Percentiles rank a stretch among this genome's conserved stretches.
Conservation (phyloP, 2,113 vertebrate genomes). For the Haemorhous mexicanus region DNA sequence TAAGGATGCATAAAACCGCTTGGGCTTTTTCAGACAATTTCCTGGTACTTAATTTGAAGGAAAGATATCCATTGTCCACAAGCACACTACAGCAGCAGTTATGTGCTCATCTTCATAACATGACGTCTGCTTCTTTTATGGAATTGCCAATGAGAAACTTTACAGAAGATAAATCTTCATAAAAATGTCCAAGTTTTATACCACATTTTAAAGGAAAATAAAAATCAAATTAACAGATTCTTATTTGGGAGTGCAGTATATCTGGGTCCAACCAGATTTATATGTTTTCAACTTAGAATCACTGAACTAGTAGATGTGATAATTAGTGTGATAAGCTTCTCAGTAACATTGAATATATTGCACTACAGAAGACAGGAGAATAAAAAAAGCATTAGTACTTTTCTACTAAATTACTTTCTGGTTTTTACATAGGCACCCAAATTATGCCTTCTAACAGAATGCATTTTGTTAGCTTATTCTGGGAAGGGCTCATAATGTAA, state of each 20-base stretch:
- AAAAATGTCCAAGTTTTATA: conserved; percentile 5
- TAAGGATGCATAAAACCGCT: background rate
- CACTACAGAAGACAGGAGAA: conserved; percentile 35
- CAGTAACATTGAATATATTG: conserved; percentile 55
- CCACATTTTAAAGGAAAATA: conserved; percentile 19
- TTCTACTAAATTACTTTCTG: conserved; percentile 62
- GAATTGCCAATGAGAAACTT: conserved; percentile 12
- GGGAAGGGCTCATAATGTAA: conserved; percentile 56
- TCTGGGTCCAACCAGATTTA: conserved; percentile 12
- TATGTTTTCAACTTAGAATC: conserved; percentile 68
- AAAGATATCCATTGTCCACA: background rate
- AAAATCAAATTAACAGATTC: conserved; percentile 4
- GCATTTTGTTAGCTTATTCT: conserved; percentile 64
- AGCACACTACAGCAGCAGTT: background rate
- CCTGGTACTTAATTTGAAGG: background rate
- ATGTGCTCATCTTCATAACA: background rate
- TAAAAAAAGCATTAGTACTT: conserved; percentile 55
- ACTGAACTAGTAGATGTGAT: conserved; percentile 63
- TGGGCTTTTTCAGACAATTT: conserved; percentile 25
- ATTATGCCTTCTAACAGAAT: conserved; percentile 65
- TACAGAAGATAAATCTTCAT: background rate
- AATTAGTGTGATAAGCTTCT: conserved; percentile 67
- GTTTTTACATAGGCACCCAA: conserved; percentile 66
- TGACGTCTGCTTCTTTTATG: background rate
- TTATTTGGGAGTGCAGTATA: background rate